Evolutionary conservation across 2,113 vertebrate species (phyloP), one percentile per base, ranked within the genome.

Genomic region (Lamprotornis superbus): DNA sequence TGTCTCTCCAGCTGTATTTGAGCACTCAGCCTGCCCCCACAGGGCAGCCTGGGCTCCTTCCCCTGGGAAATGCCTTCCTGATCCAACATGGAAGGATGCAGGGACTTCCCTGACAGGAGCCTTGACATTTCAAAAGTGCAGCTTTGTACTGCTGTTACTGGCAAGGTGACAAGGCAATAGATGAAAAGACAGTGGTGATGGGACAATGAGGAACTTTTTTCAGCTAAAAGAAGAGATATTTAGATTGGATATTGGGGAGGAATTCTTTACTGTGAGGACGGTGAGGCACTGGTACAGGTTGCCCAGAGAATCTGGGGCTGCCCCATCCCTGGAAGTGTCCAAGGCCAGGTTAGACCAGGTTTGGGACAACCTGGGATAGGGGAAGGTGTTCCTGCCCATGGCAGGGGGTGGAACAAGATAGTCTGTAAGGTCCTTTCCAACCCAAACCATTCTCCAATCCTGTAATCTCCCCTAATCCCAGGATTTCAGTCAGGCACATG

Each of bases 271-370:
- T 69, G 40, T 40, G 70, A 76, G 17, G 7, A 2, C 15, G 14
- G 9, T 10, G 30, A 76, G 11, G 24, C 39, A 4, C 6, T 40
- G 20, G 61, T 1, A 55, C 4, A 47, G 15, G 28, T 0, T 47
- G 8, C 2, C 14, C 70, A 61, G 11, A 13, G 40, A 16, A 76
- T 14, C 18, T 77, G 71, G 20, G 30, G 25, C 6, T 83, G 40
- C 21, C 7, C 11, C 53, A 47, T 2, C 15, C 1, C 63, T 69
- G 40, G n/a, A 22, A 83, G 31, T 19, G 16, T 16, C 7, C 87
- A 47, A 42, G 18, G 24, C 16, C 40, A 56, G 31, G 35, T 0
- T 42, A n/a, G 13, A 76, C 0, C 0, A 18, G 35, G 18, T 2
- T 42, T 31, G 31, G 55, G 63, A 6, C 47, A 16, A 0, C 10